Conservation (phyloP, 1,140 invertebrate genomes). For the Halictus rubicundus region DNA sequence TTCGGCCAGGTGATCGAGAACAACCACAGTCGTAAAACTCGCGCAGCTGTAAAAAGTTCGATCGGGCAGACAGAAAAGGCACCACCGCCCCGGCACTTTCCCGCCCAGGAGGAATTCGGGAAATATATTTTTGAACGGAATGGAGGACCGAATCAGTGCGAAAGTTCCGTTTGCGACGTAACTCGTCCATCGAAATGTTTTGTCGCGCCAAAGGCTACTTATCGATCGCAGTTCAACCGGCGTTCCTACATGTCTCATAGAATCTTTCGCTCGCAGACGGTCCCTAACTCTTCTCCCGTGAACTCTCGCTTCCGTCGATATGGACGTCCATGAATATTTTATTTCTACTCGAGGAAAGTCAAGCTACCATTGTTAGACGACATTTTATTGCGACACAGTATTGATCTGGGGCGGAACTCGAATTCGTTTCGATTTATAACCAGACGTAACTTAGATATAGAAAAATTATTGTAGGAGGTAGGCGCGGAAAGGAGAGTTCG, state of each 20-base stretch:
- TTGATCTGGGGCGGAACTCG: neutral
- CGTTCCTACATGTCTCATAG: neutral
- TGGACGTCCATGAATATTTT: too few species aligned
- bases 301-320: neutral
- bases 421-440: neutral
- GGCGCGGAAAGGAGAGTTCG: too few species aligned
- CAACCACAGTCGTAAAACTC: constrained; percentile 38
- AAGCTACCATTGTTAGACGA: neutral
- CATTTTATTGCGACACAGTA: neutral
- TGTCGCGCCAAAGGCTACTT: constrained; percentile 3
- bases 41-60: constrained; percentile 37
- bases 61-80: constrained; percentile 2
- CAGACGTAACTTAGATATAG: too few species aligned
- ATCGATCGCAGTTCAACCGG: constrained; percentile 6
- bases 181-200: constrained; percentile 32
- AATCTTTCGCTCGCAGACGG: neutral
- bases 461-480: too few species aligned
- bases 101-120: constrained; percentile 12
- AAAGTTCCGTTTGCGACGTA: constrained; percentile 36
- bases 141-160: neutral
- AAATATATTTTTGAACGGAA: constrained; percentile 39
- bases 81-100: neutral
- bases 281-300: neutral
- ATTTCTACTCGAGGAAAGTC: neutral
- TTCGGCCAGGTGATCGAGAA: constrained; percentile 16